These are phyloP conservation scores for Nudaria mundana DNA, from an alignment of 2,888 invertebrate genomes.

Conservation along the genomic window DNA sequence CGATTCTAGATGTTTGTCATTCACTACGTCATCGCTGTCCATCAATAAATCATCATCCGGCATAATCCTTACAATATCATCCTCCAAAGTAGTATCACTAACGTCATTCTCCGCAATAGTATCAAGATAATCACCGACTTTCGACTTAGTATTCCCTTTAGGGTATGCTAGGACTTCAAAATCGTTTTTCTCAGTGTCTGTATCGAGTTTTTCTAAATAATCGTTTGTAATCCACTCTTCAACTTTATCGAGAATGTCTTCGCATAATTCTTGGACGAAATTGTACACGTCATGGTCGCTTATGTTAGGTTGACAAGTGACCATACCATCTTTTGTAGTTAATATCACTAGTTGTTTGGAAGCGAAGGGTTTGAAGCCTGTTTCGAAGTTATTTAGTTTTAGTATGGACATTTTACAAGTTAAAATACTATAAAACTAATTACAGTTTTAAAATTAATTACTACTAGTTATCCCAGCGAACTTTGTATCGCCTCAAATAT, in stretches of 20 bases:
- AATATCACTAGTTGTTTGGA: conserved; percentile 63
- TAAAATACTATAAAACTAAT: no score
- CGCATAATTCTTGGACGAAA: conserved; percentile 44
- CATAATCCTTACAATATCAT: conserved; percentile 37
- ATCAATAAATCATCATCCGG: conserved; percentile 32
- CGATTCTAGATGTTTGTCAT: conserved; percentile 36
- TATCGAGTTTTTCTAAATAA: conserved; percentile 19
- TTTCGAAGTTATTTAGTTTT: conserved; percentile 4
- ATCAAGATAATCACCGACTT: conserved; percentile 49
- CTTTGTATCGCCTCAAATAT: no score
- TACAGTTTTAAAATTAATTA: no score
- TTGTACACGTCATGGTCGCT: conserved; percentile 24
- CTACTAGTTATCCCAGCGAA: no score
- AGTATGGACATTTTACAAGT: no score
- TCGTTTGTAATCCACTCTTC: conserved; percentile 34
- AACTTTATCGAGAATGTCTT: conserved; percentile 55
- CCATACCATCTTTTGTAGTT: conserved; percentile 50
- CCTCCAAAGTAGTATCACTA: conserved; percentile 31
- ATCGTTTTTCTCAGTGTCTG: conserved; percentile 39
- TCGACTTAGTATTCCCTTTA: conserved; percentile 22
- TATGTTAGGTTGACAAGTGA: conserved; percentile 44
- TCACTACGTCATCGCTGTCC: conserved; percentile 45
- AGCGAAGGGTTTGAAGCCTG: conserved; percentile 70
- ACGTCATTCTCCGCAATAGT: conserved; percentile 54
- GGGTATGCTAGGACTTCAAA: conserved; percentile 58